Evolutionary conservation across 1,140 invertebrate species (phyloP).

Genomic region (Heliconius congener): DNA sequence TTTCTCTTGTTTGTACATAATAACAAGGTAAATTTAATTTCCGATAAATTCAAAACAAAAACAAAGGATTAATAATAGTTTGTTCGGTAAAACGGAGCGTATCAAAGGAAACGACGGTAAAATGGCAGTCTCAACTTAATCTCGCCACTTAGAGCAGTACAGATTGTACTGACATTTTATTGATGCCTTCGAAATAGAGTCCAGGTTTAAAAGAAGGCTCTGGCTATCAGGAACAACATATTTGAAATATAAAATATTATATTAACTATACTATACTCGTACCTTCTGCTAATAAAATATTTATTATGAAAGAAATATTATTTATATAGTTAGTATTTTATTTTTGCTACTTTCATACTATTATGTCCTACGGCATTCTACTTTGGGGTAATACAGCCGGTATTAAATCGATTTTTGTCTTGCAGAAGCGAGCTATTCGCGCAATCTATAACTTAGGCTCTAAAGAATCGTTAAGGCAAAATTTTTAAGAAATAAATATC

Average conservation of each 20-base stretch:
- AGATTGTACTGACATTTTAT: conserved; percentile 48
- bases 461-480: too few relatives aligned
- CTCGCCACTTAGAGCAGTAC: conserved; percentile 41
- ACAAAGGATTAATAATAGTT: conserved; percentile 41
- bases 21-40: conserved; percentile 4
- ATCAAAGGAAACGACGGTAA: conserved; percentile 42
- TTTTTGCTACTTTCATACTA: too few relatives aligned
- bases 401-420: too few relatives aligned
- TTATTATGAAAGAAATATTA: too few relatives aligned
- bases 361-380: too few relatives aligned
- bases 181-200: conserved; percentile 41
- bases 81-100: conserved; percentile 33
- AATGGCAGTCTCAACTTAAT: conserved; percentile 44
- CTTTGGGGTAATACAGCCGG: too few relatives aligned
- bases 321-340: too few relatives aligned
- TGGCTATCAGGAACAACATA: background rate
- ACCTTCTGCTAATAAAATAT: too few relatives aligned
- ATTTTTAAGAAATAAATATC: too few relatives aligned
- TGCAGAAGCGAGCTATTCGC: too few relatives aligned
- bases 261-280: too few relatives aligned
- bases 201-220: conserved; percentile 2
- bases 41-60: conserved; percentile 24
- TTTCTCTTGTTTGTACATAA: background rate
- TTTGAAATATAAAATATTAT: background rate
- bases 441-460: too few relatives aligned